These are phyloP conservation scores for Aspidoscelis tigris DNA, from an alignment of 2,113 vertebrate species.

Conservation along the genomic window DNA sequence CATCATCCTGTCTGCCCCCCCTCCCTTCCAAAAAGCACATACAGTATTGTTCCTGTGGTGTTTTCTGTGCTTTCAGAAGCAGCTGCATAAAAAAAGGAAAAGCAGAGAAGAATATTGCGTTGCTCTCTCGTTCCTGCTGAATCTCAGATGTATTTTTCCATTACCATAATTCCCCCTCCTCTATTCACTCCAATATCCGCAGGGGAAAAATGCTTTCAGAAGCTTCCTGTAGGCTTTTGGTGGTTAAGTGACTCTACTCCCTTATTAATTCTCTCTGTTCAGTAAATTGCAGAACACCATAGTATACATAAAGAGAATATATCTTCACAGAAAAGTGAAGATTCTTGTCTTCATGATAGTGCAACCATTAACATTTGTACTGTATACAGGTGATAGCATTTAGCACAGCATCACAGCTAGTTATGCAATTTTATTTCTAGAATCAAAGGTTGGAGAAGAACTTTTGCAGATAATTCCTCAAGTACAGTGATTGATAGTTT, in stretches of 20 bases:
- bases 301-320: background rate
- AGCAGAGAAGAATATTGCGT: background rate
- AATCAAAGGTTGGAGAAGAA: background rate
- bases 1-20: background rate
- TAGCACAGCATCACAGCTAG: background rate
- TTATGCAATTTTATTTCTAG: background rate
- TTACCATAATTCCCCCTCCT: constrained; percentile 5
- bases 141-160: constrained; percentile 2
- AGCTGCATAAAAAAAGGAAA: background rate
- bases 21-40: background rate
- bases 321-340: background rate
- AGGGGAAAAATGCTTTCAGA: constrained; percentile 19
- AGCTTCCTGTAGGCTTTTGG: constrained; percentile 16
- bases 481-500: background rate
- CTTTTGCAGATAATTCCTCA: background rate
- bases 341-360: background rate
- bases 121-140: background rate
- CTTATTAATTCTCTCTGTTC: background rate
- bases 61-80: background rate
- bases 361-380: constrained; percentile 2
- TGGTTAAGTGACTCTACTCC: constrained; percentile 23
- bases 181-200: background rate
- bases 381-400: background rate
- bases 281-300: background rate
- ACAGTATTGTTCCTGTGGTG: background rate